These are phyloP conservation scores for Bacillus rossius DNA, from an alignment of 1,140 invertebrate genomes.

Conservation along the genomic window DNA sequence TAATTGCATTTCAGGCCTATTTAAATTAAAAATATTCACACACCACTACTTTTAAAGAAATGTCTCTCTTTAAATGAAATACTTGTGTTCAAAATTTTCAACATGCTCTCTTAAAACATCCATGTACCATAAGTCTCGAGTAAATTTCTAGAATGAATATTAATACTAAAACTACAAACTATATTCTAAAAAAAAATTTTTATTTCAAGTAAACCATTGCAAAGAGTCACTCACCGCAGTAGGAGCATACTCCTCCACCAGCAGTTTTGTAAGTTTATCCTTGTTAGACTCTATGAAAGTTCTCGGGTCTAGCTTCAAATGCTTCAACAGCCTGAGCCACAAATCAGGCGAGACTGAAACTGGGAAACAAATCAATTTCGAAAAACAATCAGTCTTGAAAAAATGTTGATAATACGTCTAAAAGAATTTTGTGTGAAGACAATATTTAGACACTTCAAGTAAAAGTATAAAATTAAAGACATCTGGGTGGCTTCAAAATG, in stretches of 20 bases:
- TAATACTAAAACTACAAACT: no score
- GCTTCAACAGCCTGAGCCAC: constrained; percentile 56
- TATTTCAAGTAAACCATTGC: no score
- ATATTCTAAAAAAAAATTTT: no score
- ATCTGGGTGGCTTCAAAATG: neutral
- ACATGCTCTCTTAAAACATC: no score
- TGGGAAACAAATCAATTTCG: constrained; percentile 20
- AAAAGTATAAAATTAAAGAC: neutral
- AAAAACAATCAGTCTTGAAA: neutral
- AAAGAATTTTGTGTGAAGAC: neutral
- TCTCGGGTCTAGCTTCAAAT: constrained; percentile 48
- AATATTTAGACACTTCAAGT: neutral
- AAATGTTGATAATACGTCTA: neutral
- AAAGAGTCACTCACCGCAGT: constrained; percentile 44
- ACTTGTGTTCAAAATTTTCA: no score
- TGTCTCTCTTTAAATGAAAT: no score
- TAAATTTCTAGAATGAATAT: no score
- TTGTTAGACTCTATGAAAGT: constrained; percentile 49
- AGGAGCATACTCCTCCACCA: constrained; percentile 54
- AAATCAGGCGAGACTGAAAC: constrained; percentile 42
- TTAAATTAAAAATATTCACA: no score
- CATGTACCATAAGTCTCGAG: no score
- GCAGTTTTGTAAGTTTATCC: constrained; percentile 50
- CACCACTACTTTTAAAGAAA: no score
- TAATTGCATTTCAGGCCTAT: no score